Evolutionary conservation across 2,797 vertebrate genomes (phyloP), one percentile per base, ranked within the genome.

Genomic region (Argyrosomus regius): DNA sequence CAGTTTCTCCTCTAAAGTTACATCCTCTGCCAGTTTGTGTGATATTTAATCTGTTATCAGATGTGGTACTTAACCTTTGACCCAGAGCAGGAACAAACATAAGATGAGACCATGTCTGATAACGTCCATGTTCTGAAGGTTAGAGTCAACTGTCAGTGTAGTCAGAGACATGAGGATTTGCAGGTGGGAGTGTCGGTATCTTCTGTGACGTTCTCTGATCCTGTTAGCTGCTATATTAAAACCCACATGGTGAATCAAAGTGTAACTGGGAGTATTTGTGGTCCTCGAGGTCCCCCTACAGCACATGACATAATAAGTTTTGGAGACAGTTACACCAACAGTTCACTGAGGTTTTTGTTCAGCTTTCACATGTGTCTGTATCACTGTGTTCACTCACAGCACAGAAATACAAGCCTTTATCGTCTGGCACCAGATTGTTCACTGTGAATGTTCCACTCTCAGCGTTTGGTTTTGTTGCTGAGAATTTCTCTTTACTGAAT

Each of bases 361-460:
- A 31, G 26, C 68, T 28, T 0, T 8, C 14, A 18, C 8, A 1
- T 11, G 22, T 35, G 0, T 65, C 48, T 80, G 52, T 52, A 14
- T n/a, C 83, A 78, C 82, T 70, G 90, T 90, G 87, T 11, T 61
- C 0, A n/a, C 69, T 78, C 5, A 89, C 87, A 28, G 84, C 83
- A 82, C 74, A 84, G 70, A 80, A 81, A 28, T 93, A 92, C 22
- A 85, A 70, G 43, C 85, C 91, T 20, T 48, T 63, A 20, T 91
- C 84, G 43, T 9, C 24, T 54, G 74, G n/a, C 73, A 75, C 46
- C 73, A 88, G 28, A 10, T 80, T 68, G 10, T 74, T 88, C 69
- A 93, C 84, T 60, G 78, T 89, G 4, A 93, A 67, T 8, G 88
- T 86, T 53, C 93, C 90, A 2, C 3, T 91, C 2, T 68, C 7